Conservation (phyloP, 2,888 invertebrate species). For the Heliconius charithonia region DNA sequence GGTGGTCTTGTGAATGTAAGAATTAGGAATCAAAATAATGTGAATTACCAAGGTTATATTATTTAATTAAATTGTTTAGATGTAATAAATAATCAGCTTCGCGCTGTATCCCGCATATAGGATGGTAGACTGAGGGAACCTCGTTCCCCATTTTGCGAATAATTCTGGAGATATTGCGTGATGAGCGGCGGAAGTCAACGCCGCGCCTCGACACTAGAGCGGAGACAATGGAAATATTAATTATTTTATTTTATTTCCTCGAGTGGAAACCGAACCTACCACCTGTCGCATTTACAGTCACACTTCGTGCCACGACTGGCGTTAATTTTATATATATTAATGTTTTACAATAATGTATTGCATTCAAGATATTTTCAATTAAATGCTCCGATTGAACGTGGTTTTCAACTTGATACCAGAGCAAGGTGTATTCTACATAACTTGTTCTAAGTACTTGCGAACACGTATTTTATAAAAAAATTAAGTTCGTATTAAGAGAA, state of each 20-base stretch:
- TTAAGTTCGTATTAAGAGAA: conserved; percentile 24
- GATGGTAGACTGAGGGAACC: no score
- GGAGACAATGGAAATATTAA: no score
- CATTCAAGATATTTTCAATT: neutral
- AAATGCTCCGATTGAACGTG: neutral
- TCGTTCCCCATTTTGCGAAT: no score
- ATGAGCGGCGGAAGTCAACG: no score
- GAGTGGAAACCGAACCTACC: no score
- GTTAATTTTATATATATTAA: neutral
- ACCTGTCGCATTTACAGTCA: no score
- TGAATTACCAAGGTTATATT: neutral
- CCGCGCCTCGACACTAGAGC: no score
- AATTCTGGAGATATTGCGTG: no score
- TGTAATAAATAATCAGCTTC: no score
- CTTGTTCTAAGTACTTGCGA: conserved; percentile 22
- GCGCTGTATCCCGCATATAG: no score
- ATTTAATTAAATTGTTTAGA: neutral
- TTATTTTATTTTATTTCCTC: no score
- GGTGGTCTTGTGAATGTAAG: neutral
- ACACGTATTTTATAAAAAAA: conserved; percentile 25
- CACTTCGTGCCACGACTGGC: neutral
- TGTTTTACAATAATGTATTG: neutral
- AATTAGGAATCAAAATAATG: neutral
- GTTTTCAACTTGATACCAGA: conserved; percentile 12
- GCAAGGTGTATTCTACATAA: conserved; percentile 14